Evolutionary conservation across 2,888 invertebrate species (phyloP).

Genomic region (Pteria penguin): DNA sequence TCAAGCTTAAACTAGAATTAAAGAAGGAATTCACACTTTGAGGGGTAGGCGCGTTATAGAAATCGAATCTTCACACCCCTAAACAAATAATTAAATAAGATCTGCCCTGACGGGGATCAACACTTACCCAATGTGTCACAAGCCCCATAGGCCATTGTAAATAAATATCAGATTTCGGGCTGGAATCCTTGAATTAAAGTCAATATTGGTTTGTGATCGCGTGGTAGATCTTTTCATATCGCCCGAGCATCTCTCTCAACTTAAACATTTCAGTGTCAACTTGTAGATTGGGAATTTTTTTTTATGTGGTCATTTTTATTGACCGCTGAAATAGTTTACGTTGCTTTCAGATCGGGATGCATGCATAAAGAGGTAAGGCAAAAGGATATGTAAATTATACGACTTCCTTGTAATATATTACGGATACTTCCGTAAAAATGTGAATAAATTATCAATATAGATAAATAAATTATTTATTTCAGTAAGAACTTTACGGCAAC

Average conservation of each 20-base stretch:
- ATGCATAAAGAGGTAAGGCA: too few species aligned
- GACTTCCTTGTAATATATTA: too few species aligned
- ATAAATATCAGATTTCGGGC: background rate
- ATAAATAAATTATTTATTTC: too few species aligned
- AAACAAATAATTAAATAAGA: background rate
- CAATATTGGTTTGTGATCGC: background rate
- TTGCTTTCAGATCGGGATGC: too few species aligned
- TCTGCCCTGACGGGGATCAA: background rate
- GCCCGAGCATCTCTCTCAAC: background rate
- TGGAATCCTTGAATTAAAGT: background rate
- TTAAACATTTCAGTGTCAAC: background rate
- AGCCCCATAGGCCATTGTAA: background rate
- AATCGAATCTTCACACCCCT: background rate
- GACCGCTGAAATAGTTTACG: too few species aligned
- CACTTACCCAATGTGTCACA: background rate
- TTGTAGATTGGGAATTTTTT: background rate
- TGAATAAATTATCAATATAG: too few species aligned
- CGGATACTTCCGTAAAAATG: too few species aligned
- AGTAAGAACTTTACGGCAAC: too few species aligned
- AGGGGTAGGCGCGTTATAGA: background rate
- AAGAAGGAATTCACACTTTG: background rate
- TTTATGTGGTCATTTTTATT: too few species aligned
- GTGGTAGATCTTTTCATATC: background rate
- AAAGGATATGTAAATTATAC: too few species aligned
- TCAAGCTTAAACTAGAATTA: background rate